Conservation (phyloP, 2,113 vertebrate genomes). For the Calyptommatus sinebrachiatus region DNA sequence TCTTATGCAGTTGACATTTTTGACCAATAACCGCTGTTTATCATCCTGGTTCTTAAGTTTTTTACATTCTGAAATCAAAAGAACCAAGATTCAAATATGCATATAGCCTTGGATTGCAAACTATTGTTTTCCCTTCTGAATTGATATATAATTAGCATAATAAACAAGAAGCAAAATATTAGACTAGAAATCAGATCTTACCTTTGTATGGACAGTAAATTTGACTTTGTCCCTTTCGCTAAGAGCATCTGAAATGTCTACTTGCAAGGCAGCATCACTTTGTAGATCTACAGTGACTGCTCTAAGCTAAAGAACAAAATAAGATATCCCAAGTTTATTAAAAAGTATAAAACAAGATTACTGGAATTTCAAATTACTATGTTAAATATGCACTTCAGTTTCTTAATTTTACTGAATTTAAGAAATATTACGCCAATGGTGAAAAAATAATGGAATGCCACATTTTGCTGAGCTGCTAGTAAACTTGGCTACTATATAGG, state of each 20-base stretch:
- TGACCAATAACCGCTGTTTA: neutral
- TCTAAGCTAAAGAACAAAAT: slow-evolving; percentile 80
- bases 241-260: slow-evolving; percentile 97
- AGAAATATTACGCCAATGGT: slow-evolving; percentile 2
- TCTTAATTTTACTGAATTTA: neutral
- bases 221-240: slow-evolving; percentile 99
- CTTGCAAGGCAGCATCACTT: slow-evolving; percentile 93
- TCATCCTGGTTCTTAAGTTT: neutral
- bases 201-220: slow-evolving; percentile 99
- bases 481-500: no score
- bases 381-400: slow-evolving; percentile 1
- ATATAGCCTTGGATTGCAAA: neutral
- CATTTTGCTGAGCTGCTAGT: no score
- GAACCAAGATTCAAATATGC: neutral
- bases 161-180: slow-evolving; percentile 10
- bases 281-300: slow-evolving; percentile 96
- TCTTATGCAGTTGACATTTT: neutral
- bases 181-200: slow-evolving; percentile 57
- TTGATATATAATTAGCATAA: neutral
- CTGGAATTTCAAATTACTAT: slow-evolving; percentile 24
- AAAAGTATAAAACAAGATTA: slow-evolving; percentile 11
- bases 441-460: neutral
- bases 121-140: neutral
- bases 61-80: neutral
- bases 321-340: slow-evolving; percentile 21